A percentile compares a stretch with the other conserved stretches of the same genome.
These are phyloP conservation scores for Pelodytes ibericus DNA, from an alignment of 2,797 vertebrate species.

Conservation along the genomic window DNA sequence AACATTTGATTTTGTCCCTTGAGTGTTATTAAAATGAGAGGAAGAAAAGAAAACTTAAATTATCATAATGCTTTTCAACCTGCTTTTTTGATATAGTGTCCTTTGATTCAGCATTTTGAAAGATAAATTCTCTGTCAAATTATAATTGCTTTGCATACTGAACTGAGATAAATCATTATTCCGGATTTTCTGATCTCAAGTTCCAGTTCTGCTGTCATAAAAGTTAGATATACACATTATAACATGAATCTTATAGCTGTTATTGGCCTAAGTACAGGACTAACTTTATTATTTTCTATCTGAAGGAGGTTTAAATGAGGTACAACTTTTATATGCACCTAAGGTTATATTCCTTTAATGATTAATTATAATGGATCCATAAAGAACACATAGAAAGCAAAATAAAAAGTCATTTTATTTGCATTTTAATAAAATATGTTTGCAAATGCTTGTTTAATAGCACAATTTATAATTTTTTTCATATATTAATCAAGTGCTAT, in stretches of 20 bases:
- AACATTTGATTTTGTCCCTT: background rate
- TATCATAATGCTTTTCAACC: background rate
- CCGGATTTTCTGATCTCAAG: slow-evolving; percentile 20
- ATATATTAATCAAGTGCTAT: no score
- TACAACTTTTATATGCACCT: background rate
- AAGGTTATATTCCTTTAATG: slow-evolving; percentile 20
- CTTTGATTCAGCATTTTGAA: slow-evolving; percentile 35
- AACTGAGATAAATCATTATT: slow-evolving; percentile 34
- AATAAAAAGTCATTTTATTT: background rate
- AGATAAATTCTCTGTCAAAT: slow-evolving; percentile 29
- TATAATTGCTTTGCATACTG: slow-evolving; percentile 29
- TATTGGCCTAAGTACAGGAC: slow-evolving; percentile 22
- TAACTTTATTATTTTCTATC: slow-evolving; percentile 33
- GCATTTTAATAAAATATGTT: background rate
- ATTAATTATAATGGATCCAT: slow-evolving; percentile 47
- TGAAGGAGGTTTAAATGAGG: slow-evolving; percentile 25
- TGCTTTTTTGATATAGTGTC: slow-evolving; percentile 23
- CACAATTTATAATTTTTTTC: no score
- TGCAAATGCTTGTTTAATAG: no score
- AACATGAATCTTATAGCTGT: slow-evolving; percentile 23
- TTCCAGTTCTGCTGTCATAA: slow-evolving; percentile 13
- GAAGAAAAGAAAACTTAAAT: background rate
- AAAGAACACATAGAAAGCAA: background rate
- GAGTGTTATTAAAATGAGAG: background rate
- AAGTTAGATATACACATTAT: slow-evolving; percentile 21